Evolutionary conservation across 2,888 invertebrate genomes (phyloP).

Genomic region (Barypeithes pellucidus): DNA sequence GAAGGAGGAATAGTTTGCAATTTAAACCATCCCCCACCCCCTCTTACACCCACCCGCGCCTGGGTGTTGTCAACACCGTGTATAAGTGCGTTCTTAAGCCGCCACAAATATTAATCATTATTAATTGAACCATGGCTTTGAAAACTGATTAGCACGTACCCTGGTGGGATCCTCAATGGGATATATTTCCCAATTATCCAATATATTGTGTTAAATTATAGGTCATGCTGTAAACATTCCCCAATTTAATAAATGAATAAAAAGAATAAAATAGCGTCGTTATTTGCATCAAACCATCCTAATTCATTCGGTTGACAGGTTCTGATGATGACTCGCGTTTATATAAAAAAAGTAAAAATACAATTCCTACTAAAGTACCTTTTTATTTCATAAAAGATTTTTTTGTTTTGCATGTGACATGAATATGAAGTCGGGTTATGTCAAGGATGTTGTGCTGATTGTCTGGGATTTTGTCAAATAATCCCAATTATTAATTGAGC

Average conservation of each 20-base stretch:
- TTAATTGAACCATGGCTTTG: no score
- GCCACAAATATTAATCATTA: no score
- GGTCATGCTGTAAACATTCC: neutral
- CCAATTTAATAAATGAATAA: neutral
- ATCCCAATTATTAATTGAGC: neutral
- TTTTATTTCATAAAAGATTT: neutral
- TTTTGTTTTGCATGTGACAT: conserved; percentile 8
- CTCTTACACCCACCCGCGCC: no score
- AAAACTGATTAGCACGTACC: no score
- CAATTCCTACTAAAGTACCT: neutral
- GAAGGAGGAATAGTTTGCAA: no score
- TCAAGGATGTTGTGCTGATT: neutral
- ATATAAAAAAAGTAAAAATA: conserved; percentile 2
- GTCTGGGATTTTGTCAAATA: neutral
- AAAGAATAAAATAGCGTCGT: neutral
- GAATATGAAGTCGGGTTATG: neutral
- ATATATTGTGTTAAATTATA: no score
- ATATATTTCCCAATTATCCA: no score
- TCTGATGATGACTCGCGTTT: neutral
- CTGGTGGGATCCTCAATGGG: no score
- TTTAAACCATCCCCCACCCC: no score
- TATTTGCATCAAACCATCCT: neutral
- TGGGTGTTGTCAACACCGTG: no score
- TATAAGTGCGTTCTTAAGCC: no score
- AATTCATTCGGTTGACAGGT: neutral